Base-by-base conservation (phyloP, 2,888 invertebrate species). In the Melanophora roralis region DNA sequence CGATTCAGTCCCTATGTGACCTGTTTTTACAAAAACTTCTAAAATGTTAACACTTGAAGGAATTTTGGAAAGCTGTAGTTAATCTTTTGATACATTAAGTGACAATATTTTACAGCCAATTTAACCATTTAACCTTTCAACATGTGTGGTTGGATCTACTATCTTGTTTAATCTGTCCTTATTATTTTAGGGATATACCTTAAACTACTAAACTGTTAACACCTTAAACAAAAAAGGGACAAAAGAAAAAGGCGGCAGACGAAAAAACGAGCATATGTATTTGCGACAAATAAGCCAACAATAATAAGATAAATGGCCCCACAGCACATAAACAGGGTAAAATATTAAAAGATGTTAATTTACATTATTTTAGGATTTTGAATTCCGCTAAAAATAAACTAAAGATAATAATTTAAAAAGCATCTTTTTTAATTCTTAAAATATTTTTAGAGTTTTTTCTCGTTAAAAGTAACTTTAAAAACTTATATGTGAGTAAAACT, bases 101-200 rank as follows among this genome's bases (percentile, higher is more conserved):
- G 72, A 49, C 64, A 77, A 76, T 16, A 71, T 59, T 77, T 77
- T 55, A 51, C 72, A 68, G 47, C 40, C 67, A 78, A 78, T 78
- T 72, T 73, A 62, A 68, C 36, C 62, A 23, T 62, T 73, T 73
- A 67, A 67, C 55, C 57, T 12, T 34, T 9, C 7, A 47, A 60
- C 34, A 65, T 38, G 49, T 34, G 34, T 53, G 43, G n/a, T n/a
- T n/a, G n/a, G 6, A 23, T 11, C 11, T 51, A n/a, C 51, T 6
- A 6, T 27, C 27, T 27, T 57, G 55, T 38, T 11, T 51, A 23
- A 4, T 9, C 19, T 21, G 12, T 21, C 11, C 40, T n/a, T 68
- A 19, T 21, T 40, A 47, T 6, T 21, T 47, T 12, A 51, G 32
- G 43, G 12, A 32, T 5, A 14, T 16, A n/a, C n/a, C n/a, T n/a